These are phyloP conservation scores for Cabera pusaria DNA, from an alignment of 2,888 invertebrate species.

Conservation along the genomic window DNA sequence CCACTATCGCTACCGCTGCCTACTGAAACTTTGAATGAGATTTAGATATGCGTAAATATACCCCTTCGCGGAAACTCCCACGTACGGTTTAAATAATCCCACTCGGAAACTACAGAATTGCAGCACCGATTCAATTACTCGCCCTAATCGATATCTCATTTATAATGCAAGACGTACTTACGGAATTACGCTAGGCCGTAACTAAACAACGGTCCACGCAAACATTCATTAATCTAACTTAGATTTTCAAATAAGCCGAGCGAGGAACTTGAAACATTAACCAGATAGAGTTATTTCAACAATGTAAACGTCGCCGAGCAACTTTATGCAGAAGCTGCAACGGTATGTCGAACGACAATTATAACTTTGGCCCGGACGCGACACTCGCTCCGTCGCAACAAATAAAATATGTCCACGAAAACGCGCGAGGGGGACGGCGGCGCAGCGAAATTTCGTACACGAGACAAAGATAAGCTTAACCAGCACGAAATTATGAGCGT, in stretches of 20 bases:
- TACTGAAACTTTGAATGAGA: constrained; percentile 59
- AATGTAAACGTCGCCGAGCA: constrained; percentile 69
- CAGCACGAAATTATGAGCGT: constrained; percentile 83
- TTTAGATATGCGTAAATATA: constrained; percentile 63
- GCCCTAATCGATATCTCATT: constrained; percentile 24
- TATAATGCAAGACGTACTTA: constrained; percentile 24
- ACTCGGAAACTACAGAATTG: constrained; percentile 33
- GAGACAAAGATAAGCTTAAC: constrained; percentile 83
- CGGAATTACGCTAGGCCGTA: constrained; percentile 23
- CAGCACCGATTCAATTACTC: constrained; percentile 24
- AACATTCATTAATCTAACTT: constrained; percentile 30
- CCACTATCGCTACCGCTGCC: constrained; percentile 69
- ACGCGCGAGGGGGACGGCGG: constrained; percentile 70
- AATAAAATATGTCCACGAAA: constrained; percentile 79
- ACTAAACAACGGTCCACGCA: constrained; percentile 26
- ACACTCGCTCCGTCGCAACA: constrained; percentile 70
- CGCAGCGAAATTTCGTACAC: constrained; percentile 76
- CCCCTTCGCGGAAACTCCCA: constrained; percentile 24
- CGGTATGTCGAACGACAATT: constrained; percentile 81
- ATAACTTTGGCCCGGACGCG: constrained; percentile 78
- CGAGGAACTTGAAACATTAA: constrained; percentile 68
- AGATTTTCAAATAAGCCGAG: constrained; percentile 37
- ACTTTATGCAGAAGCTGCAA: constrained; percentile 77
- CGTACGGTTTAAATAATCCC: constrained; percentile 12
- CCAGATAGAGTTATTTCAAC: constrained; percentile 74